phyloP scores from a whole-genome alignment of 2,888 invertebrate genomes.

The Callinectes sapidus region DNA sequence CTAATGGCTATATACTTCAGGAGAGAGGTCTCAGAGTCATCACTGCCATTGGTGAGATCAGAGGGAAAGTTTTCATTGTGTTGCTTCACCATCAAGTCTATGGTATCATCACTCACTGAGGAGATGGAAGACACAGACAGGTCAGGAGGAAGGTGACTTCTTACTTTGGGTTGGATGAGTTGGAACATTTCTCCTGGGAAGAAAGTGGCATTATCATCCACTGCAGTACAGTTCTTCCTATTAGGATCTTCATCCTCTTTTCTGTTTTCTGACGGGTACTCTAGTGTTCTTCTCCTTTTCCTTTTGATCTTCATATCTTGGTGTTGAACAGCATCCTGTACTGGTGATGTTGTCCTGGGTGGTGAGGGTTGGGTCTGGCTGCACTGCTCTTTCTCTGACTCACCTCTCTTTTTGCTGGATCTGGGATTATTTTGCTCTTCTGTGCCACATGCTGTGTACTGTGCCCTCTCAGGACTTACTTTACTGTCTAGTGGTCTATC shows the following conservation, averaged over 20 bases:
- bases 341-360: background rate
- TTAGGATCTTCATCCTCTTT: background rate
- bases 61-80: slow-evolving; percentile 54
- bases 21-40: slow-evolving; percentile 59
- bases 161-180: background rate
- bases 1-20: slow-evolving; percentile 48
- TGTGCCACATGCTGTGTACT: background rate
- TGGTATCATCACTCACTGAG: slow-evolving; percentile 59
- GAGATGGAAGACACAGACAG: background rate
- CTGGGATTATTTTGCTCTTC: background rate
- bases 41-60: slow-evolving; percentile 27
- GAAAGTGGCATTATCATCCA: background rate
- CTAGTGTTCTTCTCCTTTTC: background rate
- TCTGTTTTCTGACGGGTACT: background rate
- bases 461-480: background rate
- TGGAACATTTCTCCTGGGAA: slow-evolving; percentile 5
- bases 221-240: background rate
- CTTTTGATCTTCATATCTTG: background rate
- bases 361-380: background rate
- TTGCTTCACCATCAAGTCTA: slow-evolving; percentile 53
- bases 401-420: background rate
- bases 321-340: background rate
- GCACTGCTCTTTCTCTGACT: background rate
- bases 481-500: background rate
- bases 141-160: background rate